phyloP scores from a whole-genome alignment of 2,888 invertebrate species.

The Syrphus vitripennis region DNA sequence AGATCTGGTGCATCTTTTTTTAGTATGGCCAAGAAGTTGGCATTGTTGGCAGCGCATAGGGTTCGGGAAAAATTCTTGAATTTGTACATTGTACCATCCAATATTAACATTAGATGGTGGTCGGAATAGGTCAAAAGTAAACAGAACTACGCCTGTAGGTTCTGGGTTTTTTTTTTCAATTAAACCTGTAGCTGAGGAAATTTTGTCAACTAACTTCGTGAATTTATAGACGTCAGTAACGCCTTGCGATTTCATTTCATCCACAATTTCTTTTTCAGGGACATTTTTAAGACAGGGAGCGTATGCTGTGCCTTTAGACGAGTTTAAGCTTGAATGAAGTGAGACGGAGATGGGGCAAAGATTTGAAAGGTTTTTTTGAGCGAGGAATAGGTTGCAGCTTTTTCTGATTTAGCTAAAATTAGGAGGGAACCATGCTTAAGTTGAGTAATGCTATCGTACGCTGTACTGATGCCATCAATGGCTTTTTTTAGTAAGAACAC shows the following conservation, averaged over 20 bases:
- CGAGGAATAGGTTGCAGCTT: not conserved
- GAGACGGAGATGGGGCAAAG: conserved; percentile 8
- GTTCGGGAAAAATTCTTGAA: conserved; percentile 12
- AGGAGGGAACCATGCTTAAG: not conserved
- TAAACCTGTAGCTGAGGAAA: not conserved
- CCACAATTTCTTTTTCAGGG: not conserved
- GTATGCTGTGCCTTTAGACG: not conserved
- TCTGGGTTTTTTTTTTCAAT: not conserved
- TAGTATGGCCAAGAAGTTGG: conserved; percentile 13
- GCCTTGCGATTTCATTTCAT: conserved; percentile 10
- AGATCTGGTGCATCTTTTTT: not conserved
- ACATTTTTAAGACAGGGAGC: conserved; percentile 14
- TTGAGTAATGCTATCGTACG: not conserved
- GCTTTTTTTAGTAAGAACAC: conserved; percentile 16
- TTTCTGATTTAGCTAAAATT: not conserved
- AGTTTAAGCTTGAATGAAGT: conserved; percentile 8
- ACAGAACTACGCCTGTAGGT: not conserved
- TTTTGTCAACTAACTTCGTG: not conserved
- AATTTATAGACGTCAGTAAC: conserved; percentile 4
- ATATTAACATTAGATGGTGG: not conserved
- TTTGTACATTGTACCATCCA: not conserved
- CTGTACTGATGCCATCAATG: conserved; percentile 2
- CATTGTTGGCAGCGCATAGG: conserved; percentile 1
- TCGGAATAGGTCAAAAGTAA: conserved; percentile 22
- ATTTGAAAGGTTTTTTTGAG: conserved; percentile 1